Evolutionary conservation across 2,797 vertebrate genomes (phyloP).

Genomic region (Sarcophilus harrisii): DNA sequence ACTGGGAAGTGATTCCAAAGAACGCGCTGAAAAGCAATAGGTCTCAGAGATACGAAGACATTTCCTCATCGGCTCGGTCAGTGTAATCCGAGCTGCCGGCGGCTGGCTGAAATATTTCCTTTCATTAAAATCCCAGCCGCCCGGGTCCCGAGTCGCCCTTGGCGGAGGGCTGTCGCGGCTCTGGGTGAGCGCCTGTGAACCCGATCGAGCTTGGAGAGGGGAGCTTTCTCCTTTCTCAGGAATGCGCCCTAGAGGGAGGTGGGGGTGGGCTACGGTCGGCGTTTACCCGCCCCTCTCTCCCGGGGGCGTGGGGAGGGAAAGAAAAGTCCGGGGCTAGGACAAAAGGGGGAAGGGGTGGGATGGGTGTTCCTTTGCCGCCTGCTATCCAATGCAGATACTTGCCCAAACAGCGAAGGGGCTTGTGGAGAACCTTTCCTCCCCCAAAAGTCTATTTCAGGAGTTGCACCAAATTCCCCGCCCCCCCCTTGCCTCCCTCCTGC

Average conservation of each 20-base stretch:
- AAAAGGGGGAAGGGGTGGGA: not conserved
- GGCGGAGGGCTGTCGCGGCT: conserved; percentile 55
- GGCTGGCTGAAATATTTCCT: conserved; percentile 58
- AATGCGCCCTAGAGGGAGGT: not conserved
- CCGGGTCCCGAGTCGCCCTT: not conserved
- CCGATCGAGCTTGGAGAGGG: not conserved
- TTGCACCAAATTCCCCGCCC: not conserved
- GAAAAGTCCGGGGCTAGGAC: not conserved
- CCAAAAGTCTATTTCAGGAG: not conserved
- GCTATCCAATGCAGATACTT: conserved; percentile 40
- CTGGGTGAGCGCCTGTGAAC: not conserved
- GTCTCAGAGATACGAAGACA: not conserved
- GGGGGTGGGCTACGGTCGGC: not conserved
- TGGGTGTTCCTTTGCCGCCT: conserved; percentile 60
- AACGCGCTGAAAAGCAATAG: not conserved
- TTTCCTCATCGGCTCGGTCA: not conserved
- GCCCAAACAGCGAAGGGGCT: conserved; percentile 8
- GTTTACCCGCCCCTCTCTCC: not conserved
- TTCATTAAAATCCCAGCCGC: conserved; percentile 11
- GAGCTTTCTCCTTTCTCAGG: conserved; percentile 23
- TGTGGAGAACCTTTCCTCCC: not conserved
- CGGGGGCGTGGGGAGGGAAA: not conserved
- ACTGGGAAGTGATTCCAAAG: not conserved
- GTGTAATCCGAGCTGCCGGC: conserved; percentile 59
- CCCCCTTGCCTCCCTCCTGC: not conserved